Base-by-base conservation (phyloP, 2,797 vertebrate genomes). In the Anolis apletophallus region DNA sequence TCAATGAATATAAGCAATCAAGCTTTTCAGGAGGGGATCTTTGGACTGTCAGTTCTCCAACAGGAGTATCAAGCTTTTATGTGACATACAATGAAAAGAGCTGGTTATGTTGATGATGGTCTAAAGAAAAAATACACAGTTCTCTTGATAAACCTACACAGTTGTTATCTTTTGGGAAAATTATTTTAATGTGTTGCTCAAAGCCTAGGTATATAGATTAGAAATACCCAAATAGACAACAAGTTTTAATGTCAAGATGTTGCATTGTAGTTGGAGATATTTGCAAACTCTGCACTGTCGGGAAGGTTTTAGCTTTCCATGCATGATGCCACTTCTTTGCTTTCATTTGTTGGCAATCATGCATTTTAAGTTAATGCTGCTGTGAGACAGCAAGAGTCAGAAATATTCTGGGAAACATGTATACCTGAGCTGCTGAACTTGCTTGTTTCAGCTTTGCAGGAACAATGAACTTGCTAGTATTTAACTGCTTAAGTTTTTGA, bases 1-100 rank as follows among this genome's bases (percentile, higher is more conserved):
- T 84, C 89, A 93, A 80, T 94, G 85, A 86, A 91, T 88, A 59
- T 16, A 50, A 87, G 88, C 89, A 88, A 91, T 90, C 90, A 82
- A 83, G 77, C 68, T 67, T 26, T 3, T 93, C 89, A 85, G 11
- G 23, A 59, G 85, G 86, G 8, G 80, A 88, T 79, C 82, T 90
- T 91, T 92, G 91, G 90, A 94, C 95, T 94, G 89, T 71, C 68
- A 91, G 91, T 87, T 91, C 93, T 94, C 88, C 90, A 84, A 23
- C 84, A 93, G 88, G 80, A 92, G 93, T 92, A 92, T 87, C 86
- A 88, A 92, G 94, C 88, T 84, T 89, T 85, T 88, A 57, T 83
- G 71, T 80, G 80, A 90, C 89, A 88, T 89, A 90, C 86, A 91
- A 80, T 75, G 1, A 9, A 21, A n/a, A 72, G n/a, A 87, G 88